Conservation (phyloP, 1,140 invertebrate species). For the Trichonephila clavata region DNA sequence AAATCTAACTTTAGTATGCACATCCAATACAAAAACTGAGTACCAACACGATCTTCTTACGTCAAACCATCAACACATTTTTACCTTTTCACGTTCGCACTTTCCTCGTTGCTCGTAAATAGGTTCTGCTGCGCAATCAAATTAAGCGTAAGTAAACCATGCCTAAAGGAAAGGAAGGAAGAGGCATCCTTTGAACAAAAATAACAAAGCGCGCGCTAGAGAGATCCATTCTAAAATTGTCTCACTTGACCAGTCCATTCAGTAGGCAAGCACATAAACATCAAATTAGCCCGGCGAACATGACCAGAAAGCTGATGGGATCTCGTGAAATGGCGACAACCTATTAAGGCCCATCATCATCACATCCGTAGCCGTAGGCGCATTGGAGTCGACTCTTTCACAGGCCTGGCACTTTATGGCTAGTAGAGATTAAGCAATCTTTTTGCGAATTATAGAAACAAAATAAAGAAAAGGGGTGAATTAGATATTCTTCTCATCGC, state of each 20-base stretch:
- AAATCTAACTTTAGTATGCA: background rate
- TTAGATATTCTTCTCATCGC: constrained; percentile 39
- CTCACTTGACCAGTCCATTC: constrained; percentile 13
- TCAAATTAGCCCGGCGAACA: constrained; percentile 29
- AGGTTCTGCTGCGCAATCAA: constrained; percentile 1
- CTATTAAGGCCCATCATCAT: constrained; percentile 23
- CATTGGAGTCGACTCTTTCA: constrained; percentile 14
- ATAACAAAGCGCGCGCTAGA: background rate
- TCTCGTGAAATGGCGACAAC: constrained; percentile 44
- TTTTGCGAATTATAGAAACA: constrained; percentile 21
- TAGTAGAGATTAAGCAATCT: constrained; percentile 26
- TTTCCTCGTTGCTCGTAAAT: constrained; percentile 4
- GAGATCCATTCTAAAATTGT: background rate
- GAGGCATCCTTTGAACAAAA: background rate
- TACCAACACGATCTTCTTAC: background rate
- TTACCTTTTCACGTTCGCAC: background rate
- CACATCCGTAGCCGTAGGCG: constrained; percentile 43
- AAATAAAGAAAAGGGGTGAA: constrained; percentile 56
- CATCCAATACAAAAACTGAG: background rate
- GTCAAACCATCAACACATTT: background rate
- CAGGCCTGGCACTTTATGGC: constrained; percentile 7
- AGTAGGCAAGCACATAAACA: background rate
- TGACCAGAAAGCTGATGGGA: constrained; percentile 37
- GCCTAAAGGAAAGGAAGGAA: background rate
- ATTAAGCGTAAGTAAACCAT: constrained; percentile 8